These are phyloP conservation scores for Zosterops hypoxanthus DNA, from an alignment of 2,113 vertebrate species.

Conservation along the genomic window DNA sequence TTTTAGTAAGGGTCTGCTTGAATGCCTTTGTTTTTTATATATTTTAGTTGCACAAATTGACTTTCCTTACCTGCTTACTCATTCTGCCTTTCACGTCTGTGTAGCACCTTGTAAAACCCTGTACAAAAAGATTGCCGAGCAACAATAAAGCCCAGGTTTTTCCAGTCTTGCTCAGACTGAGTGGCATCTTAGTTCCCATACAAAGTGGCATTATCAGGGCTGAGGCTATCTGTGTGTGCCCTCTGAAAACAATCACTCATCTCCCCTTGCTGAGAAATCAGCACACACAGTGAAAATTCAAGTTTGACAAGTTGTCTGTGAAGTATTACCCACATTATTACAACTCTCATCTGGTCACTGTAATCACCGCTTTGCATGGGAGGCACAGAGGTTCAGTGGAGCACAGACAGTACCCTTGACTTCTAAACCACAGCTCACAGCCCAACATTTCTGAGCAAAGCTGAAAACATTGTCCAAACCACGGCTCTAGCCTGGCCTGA, in stretches of 20 bases:
- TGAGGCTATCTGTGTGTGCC: background rate
- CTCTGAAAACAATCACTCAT: background rate
- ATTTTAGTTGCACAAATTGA: slow-evolving; percentile 50
- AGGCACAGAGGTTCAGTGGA: background rate
- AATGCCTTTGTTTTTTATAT: background rate
- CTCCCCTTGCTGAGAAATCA: background rate
- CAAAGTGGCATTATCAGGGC: background rate
- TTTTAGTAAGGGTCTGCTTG: background rate
- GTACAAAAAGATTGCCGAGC: slow-evolving; percentile 29
- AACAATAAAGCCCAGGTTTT: slow-evolving; percentile 36
- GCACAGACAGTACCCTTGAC: background rate
- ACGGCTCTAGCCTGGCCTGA: background rate
- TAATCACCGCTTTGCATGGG: background rate
- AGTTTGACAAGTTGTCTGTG: slow-evolving; percentile 6
- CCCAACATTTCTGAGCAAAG: background rate
- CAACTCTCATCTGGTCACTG: background rate
- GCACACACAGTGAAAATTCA: background rate
- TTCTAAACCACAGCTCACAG: background rate
- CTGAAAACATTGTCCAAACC: background rate
- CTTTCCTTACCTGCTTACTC: slow-evolving; percentile 50
- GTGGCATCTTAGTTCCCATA: background rate
- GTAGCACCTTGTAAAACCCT: slow-evolving; percentile 18
- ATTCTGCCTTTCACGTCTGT: slow-evolving; percentile 11
- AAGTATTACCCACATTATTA: background rate
- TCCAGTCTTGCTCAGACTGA: background rate